Evolutionary conservation across 92 coral and sea anemone species (phyloP).

Genomic region (Virgularia gustaviana): DNA sequence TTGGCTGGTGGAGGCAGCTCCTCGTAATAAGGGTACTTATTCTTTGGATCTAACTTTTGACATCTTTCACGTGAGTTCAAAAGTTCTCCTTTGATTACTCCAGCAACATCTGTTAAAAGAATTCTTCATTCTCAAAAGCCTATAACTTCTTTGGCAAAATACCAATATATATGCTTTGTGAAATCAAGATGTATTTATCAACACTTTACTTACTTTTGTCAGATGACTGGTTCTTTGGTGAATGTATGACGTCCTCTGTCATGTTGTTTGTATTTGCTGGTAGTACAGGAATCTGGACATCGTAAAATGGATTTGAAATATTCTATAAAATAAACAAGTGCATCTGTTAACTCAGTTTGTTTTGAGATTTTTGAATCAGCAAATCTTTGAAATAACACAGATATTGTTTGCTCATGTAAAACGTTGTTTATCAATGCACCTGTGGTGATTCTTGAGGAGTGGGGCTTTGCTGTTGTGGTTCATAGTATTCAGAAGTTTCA

Average conservation of each 20-base stretch:
- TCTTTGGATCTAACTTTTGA: background rate
- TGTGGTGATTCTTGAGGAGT: background rate
- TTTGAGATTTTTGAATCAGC: too few species aligned
- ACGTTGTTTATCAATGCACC: too few species aligned
- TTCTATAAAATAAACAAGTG: too few species aligned
- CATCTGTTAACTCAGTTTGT: too few species aligned
- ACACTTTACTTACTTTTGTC: background rate
- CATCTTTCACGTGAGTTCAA: too few species aligned
- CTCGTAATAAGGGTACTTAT: conserved; percentile 29
- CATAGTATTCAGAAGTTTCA: background rate
- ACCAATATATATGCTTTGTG: background rate
- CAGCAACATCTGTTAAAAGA: background rate
- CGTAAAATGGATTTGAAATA: too few species aligned
- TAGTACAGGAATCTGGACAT: too few species aligned
- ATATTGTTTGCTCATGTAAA: too few species aligned
- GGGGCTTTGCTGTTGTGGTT: background rate
- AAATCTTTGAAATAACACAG: too few species aligned
- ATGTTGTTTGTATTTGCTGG: too few species aligned
- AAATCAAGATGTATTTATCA: background rate
- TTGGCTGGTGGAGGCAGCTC: conserved; percentile 4
- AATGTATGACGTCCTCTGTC: too few species aligned
- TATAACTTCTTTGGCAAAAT: background rate
- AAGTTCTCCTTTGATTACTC: background rate
- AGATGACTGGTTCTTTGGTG: too few species aligned
- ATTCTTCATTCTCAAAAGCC: background rate